A percentile compares a stretch with the other conserved stretches of the same genome.
These are phyloP conservation scores for Ips nitidus DNA, from an alignment of 1,140 invertebrate species.

Conservation along the genomic window DNA sequence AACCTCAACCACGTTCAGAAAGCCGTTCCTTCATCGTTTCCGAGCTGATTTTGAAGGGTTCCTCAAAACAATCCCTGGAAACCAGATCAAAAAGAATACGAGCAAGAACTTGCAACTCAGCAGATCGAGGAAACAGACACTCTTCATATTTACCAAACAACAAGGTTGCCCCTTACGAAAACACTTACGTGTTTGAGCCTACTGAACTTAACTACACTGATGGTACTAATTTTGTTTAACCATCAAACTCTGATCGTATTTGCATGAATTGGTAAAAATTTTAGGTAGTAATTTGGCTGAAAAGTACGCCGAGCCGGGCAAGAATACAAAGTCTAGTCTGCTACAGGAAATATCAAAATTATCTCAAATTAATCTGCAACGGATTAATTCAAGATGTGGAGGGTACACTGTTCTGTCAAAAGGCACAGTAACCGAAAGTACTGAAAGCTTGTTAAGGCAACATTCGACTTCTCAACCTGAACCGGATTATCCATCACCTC, in stretches of 20 bases:
- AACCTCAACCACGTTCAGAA: slow-evolving; percentile 72
- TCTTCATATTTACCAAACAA: slow-evolving; percentile 53
- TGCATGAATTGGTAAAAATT: neutral
- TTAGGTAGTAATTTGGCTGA: slow-evolving; percentile 39
- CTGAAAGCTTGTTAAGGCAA: slow-evolving; percentile 61
- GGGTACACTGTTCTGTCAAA: slow-evolving; percentile 70
- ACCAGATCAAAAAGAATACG: slow-evolving; percentile 46
- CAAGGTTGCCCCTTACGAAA: slow-evolving; percentile 50
- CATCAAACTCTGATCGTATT: slow-evolving; percentile 14
- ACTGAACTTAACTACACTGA: slow-evolving; percentile 52
- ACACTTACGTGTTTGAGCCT: slow-evolving; percentile 53
- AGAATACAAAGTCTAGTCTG: slow-evolving; percentile 39
- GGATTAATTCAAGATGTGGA: slow-evolving; percentile 64
- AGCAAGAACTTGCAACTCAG: slow-evolving; percentile 47
- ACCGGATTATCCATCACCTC: slow-evolving; percentile 29
- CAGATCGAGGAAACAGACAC: slow-evolving; percentile 48
- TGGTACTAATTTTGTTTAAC: slow-evolving; percentile 36
- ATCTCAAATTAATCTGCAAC: slow-evolving; percentile 70
- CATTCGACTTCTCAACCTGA: slow-evolving; percentile 41
- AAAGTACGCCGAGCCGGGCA: slow-evolving; percentile 37
- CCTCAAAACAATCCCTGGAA: slow-evolving; percentile 44
- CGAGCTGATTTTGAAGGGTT: slow-evolving; percentile 56
- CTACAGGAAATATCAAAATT: slow-evolving; percentile 70
- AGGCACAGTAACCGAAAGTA: slow-evolving; percentile 63
- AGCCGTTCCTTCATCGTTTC: slow-evolving; percentile 62